Evolutionary conservation across 2,113 vertebrate species (phyloP), one percentile per base, ranked within the genome.

Genomic region (Columba livia): DNA sequence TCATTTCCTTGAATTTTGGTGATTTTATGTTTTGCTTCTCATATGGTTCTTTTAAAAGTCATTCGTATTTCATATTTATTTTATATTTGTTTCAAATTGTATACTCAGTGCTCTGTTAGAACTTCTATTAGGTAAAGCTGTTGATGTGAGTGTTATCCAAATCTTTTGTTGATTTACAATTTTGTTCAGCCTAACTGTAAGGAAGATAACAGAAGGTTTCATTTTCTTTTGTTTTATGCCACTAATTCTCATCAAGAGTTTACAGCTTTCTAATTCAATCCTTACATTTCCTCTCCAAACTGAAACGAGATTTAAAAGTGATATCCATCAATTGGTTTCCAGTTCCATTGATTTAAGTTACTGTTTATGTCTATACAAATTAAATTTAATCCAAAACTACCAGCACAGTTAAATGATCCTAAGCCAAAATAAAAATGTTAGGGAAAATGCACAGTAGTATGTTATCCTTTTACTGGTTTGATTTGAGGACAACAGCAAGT

Each of bases 41-140:
- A 96, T 96, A 83, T 97, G 97, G 93, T 98, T 98, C 92, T 94
- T 90, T 97, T 98, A 97, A 96, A 97, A 96, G 90, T 71, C 70
- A 87, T 97, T 97, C 87, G 94, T 97, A 97, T 97, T 98, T 98
- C 93, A 90, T 94, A 96, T 96, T 97, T 96, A 97, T 97, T 98
- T 98, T 94, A 72, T 95, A 96, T 96, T 98, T 97, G 77, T 94
- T 98, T 97, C 92, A 96, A 97, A 94, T 82, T 79, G 64, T 88
- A 88, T 93, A 91, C 51, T 97, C 77, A 93, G 44, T 85, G 47
- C 92, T 97, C 66, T 95, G 85, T 97, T 97, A 97, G 93, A 97
- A 95, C 95, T 96, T 97, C 96, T 97, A 96, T 97, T 97, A 97
- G 89, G 90, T 98, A 97, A 98, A 97, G 86, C 96, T 97, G 88